These are phyloP conservation scores for Globodera ellingtonae DNA, from an alignment of 1,140 invertebrate genomes.

Conservation along the genomic window DNA sequence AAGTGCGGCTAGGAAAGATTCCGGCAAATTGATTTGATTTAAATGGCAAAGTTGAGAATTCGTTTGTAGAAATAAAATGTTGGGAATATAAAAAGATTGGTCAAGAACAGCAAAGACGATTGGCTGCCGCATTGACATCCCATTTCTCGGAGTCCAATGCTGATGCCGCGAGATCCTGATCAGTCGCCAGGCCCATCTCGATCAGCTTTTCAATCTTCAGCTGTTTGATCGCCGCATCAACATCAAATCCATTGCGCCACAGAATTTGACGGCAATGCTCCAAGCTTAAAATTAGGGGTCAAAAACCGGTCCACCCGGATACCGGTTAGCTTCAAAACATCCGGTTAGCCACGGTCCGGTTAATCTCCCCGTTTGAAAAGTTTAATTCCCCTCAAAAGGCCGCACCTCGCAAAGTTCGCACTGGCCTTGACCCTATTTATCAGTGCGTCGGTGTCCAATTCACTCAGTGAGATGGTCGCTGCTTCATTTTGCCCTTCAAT, in stretches of 20 bases:
- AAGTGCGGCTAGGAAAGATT: too few species aligned
- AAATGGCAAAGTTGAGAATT: background rate
- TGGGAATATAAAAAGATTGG: background rate
- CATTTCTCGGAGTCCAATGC: slow-evolving; percentile 43
- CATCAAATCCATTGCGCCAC: slow-evolving; percentile 38
- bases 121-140: slow-evolving; percentile 53
- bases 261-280: slow-evolving; percentile 44
- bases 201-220: slow-evolving; percentile 52
- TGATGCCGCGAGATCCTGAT: slow-evolving; percentile 32
- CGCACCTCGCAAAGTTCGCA: slow-evolving; percentile 50
- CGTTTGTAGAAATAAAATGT: background rate
- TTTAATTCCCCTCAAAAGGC: too few species aligned
- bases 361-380: too few species aligned
- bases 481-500: background rate
- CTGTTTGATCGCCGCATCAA: slow-evolving; percentile 34
- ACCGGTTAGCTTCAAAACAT: too few species aligned
- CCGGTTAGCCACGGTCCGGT: too few species aligned
- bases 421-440: slow-evolving; percentile 29
- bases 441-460: slow-evolving; percentile 44
- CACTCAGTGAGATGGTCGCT: slow-evolving; percentile 32
- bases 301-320: too few species aligned
- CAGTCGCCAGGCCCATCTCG: slow-evolving; percentile 45
- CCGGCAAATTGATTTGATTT: too few species aligned
- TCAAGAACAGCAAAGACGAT: slow-evolving; percentile 33
- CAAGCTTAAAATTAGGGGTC: slow-evolving; percentile 33